Conservation (phyloP, 2,797 vertebrate genomes). For the Alauda arvensis region DNA sequence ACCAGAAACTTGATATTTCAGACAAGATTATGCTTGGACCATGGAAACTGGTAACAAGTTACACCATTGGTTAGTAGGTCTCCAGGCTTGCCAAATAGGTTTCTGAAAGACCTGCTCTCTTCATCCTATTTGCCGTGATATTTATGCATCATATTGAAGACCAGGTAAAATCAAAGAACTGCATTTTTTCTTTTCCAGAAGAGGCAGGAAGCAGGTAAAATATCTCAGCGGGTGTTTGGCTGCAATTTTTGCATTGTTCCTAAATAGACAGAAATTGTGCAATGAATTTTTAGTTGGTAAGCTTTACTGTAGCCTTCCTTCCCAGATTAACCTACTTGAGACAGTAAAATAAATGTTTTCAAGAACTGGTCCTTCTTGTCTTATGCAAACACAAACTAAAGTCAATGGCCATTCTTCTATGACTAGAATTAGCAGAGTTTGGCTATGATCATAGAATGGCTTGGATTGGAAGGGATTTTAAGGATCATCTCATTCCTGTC, state of each 20-base stretch:
- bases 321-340: background rate
- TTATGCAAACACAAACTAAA: background rate
- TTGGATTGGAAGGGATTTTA: fast-evolving
- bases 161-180: background rate
- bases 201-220: background rate
- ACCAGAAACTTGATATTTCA: background rate
- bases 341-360: background rate
- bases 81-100: background rate
- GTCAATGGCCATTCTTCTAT: background rate
- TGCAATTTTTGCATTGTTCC: background rate
- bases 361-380: background rate
- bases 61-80: background rate
- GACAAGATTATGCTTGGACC: background rate
- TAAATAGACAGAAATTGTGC: background rate
- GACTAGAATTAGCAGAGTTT: background rate
- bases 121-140: background rate
- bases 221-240: background rate
- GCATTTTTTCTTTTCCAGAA: background rate
- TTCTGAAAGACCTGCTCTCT: background rate
- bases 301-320: background rate
- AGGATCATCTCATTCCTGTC: background rate
- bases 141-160: background rate
- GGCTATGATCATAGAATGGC: background rate
- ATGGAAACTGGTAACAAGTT: background rate
- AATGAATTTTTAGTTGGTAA: background rate